Evolutionary conservation across 2,797 vertebrate species (phyloP), one percentile per base, ranked within the genome.

Genomic region (Margarornis squamiger): DNA sequence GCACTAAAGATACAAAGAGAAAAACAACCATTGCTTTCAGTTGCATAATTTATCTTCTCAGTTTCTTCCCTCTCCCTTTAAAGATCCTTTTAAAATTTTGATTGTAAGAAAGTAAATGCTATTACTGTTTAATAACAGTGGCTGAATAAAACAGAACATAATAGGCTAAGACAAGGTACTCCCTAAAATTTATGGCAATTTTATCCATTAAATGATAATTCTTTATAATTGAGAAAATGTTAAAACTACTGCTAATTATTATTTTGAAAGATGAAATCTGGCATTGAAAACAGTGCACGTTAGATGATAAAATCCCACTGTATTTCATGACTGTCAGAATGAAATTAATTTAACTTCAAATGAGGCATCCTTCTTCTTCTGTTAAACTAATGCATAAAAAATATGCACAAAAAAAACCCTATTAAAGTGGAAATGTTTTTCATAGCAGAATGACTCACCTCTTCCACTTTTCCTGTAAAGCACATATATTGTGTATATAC

Each of bases 191-290:
- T 88, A 84, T 83, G 76, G 75, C 89, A 96, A 88, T 84, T 77
- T 38, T 34, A 34, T 90, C n/a, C 24, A 72, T 95, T 95, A 94
- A 68, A 51, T 93, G 43, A 51, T 79, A 95, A 93, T 63, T 66
- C 30, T 91, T 93, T 75, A 52, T 81, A 86, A 66, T 23, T 86
- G n/a, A 73, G 59, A 93, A 97, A 94, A 54, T 51, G 57, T 36
- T 75, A 61, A 93, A 96, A 80, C 52, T 92, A 22, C 57, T 85
- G 19, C 22, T 84, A 83, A 86, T 86, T 84, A 85, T 39, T 85
- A 77, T 93, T 94, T 89, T 74, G 46, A 93, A 76, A 94, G 58
- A 85, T 38, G 93, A 82, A 80, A 90, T 95, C 41, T 92, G 48
- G 36, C 72, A 86, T 45, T 96, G 79, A 90, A 95, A 72, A 82